These are phyloP conservation scores for Drosophila mauritiana DNA, from an alignment of 1,140 invertebrate genomes.

Conservation along the genomic window DNA sequence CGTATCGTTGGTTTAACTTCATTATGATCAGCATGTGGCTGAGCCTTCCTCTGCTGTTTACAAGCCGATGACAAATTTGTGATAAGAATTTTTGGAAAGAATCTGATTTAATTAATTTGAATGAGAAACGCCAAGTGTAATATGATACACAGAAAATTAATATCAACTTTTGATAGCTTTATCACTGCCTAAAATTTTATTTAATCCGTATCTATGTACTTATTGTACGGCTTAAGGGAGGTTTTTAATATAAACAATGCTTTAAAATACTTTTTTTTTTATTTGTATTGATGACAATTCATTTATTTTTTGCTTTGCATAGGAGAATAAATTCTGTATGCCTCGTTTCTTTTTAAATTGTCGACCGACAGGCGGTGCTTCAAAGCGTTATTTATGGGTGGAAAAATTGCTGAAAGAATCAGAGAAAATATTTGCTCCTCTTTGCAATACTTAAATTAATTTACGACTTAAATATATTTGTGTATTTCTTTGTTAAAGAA, in stretches of 20 bases:
- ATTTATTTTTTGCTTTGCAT: no score
- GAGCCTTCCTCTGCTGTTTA: constrained; percentile 44
- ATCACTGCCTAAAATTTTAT: background rate
- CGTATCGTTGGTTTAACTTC: constrained; percentile 63
- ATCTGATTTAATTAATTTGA: constrained; percentile 67
- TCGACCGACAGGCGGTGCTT: constrained; percentile 37
- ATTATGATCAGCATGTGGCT: constrained; percentile 70
- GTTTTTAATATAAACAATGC: no score
- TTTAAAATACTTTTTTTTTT: background rate
- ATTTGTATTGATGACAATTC: background rate
- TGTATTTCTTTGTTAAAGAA: constrained; percentile 24
- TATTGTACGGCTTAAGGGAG: no score
- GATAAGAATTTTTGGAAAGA: constrained; percentile 64
- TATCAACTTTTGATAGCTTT: background rate
- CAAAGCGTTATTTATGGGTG: constrained; percentile 58
- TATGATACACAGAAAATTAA: constrained; percentile 26
- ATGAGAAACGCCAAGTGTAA: constrained; percentile 21
- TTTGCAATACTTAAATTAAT: constrained; percentile 65
- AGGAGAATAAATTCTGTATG: no score
- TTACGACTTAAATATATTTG: constrained; percentile 57
- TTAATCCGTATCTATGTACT: no score
- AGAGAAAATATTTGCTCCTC: constrained; percentile 43
- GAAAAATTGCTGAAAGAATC: constrained; percentile 46
- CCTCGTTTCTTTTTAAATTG: constrained; percentile 17
- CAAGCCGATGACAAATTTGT: constrained; percentile 76